Evolutionary conservation across 2,888 invertebrate genomes (phyloP).

Genomic region (Apeira syringaria): DNA sequence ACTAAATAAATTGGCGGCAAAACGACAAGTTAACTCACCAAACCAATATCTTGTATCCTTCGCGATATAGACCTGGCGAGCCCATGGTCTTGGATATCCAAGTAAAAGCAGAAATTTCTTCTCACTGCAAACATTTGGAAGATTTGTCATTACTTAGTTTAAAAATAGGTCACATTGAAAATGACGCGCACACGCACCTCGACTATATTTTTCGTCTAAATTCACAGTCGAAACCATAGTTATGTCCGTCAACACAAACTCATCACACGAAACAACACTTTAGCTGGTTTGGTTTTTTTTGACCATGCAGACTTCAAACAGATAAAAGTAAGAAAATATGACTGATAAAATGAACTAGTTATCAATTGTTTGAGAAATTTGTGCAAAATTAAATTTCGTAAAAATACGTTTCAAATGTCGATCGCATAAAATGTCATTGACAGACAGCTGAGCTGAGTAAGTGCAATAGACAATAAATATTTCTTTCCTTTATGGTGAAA

Average conservation of each 20-base stretch:
- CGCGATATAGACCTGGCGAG: conserved; percentile 86
- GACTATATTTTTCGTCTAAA: conserved; percentile 74
- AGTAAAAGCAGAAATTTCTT: conserved; percentile 88
- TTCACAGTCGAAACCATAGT: conserved; percentile 75
- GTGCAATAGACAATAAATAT: conserved; percentile 60
- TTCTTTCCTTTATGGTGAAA: conserved; percentile 60
- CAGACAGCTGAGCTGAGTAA: conserved; percentile 64
- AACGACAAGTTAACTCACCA: conserved; percentile 78
- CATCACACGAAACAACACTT: conserved; percentile 24
- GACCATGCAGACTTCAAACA: no score
- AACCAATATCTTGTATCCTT: conserved; percentile 88
- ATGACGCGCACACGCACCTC: conserved; percentile 59
- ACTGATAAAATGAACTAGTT: no score
- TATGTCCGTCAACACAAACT: conserved; percentile 25
- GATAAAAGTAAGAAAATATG: no score
- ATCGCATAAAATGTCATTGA: conserved; percentile 67
- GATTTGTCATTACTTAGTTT: no score
- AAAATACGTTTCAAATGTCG: conserved; percentile 62
- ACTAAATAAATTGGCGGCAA: conserved; percentile 70
- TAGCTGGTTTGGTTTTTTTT: no score
- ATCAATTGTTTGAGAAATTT: conserved; percentile 27
- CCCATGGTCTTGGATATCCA: conserved; percentile 89
- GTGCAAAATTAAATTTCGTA: conserved; percentile 57
- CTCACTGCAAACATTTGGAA: conserved; percentile 68
- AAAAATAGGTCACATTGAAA: conserved; percentile 39